Percentiles rank a stretch among this genome's conserved stretches.
phyloP scores from a whole-genome alignment of 2,113 vertebrate genomes.

The Piprites chloris region DNA sequence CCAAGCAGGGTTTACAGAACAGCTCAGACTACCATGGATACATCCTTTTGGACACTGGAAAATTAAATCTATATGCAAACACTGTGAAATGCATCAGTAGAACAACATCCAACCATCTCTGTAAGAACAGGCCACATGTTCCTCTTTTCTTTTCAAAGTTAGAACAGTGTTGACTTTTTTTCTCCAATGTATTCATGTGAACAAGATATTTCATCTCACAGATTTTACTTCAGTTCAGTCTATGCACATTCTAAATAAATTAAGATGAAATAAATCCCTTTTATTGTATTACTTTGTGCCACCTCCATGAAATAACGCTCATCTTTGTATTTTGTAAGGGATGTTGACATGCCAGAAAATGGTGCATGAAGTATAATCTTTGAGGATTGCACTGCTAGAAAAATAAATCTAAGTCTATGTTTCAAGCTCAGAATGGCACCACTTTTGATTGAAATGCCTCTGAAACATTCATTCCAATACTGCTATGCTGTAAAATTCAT shows the following conservation, averaged over 20 bases:
- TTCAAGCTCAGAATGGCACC: constrained; percentile 64
- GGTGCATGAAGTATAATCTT: constrained; percentile 75
- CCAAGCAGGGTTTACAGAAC: not conserved
- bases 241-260: constrained; percentile 79
- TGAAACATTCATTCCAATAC: constrained; percentile 64
- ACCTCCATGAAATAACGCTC: constrained; percentile 78
- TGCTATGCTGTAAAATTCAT: constrained; percentile 57
- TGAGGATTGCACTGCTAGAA: constrained; percentile 66
- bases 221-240: constrained; percentile 72
- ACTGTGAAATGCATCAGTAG: not conserved
- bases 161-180: constrained; percentile 12
- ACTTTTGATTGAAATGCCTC: constrained; percentile 73
- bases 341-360: constrained; percentile 78
- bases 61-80: not conserved
- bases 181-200: constrained; percentile 67
- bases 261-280: constrained; percentile 79
- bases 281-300: constrained; percentile 77
- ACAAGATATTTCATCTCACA: constrained; percentile 71
- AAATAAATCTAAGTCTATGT: constrained; percentile 75
- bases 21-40: not conserved
- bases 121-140: not conserved
- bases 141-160: constrained; percentile 47
- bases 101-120: not conserved
- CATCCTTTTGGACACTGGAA: not conserved
- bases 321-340: constrained; percentile 71